Evolutionary conservation across 1,140 invertebrate species (phyloP), one percentile per base, ranked within the genome.

Genomic region (Lasioglossum albipes): DNA sequence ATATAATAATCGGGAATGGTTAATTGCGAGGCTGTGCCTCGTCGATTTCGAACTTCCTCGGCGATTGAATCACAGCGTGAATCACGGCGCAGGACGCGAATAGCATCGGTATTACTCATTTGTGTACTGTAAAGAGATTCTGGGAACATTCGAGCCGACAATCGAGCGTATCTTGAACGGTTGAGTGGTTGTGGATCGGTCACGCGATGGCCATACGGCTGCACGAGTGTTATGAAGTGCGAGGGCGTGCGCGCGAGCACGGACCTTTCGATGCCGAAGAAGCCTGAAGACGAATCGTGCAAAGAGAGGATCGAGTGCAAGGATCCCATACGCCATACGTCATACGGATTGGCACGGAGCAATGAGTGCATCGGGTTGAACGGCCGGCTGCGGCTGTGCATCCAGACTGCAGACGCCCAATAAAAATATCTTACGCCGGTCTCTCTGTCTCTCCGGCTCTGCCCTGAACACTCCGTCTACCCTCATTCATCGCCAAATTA

Each of bases 361-460:
- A 75, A 87, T 72, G 77, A 84, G 85, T 83, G 84, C 74, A 79
- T 81, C 85, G 90, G 91, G 90, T 36, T 91, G 84, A 92, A 91
- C 82, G 90, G 84, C 90, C 90, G 87, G 69, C 82, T 57, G 80
- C 90, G 87, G 69, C 82, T 57, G 80, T 89, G 90, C 90, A 90
- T 91, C 87, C 89, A 91, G 89, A 89, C 90, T 90, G 87, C 88
- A 91, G 91, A 91, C 89, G 86, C 62, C 83, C 87, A 92, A 91
- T 91, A 92, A 91, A 91, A 92, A 90, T 91, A 90, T 89, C 87
- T 90, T 88, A 85, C 74, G 71, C 81, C 77, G 65, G 52, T 16
- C 52, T 54, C 52, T 54, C 52, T 20, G 18, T 54, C 52, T 54
- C 52, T 18, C 18, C 52, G 13, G 5, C 27, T 27, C 52, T 16